Base-by-base conservation (phyloP, 2,888 invertebrate species). In the Xestia rhomboidea region DNA sequence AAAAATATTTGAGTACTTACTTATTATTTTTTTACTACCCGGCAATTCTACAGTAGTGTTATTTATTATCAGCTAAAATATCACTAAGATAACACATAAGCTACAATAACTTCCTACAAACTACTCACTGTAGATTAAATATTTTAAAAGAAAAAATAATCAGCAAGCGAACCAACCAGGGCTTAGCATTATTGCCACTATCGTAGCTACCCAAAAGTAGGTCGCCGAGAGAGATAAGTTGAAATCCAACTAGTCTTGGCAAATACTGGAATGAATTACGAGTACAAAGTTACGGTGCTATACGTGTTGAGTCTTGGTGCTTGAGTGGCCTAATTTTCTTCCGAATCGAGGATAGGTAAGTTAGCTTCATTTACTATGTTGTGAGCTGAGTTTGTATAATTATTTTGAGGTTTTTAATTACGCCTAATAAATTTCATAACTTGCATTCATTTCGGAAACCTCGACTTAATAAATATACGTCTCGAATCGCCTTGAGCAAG, bases 151-250 rank as follows among this genome's bases (percentile, higher is more conserved):
- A 81, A 82, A 63, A 70, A 57, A 66, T 60, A 27, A 83, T 82
- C 86, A 64, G 74, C n/a, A 6, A 72, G 21, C 21, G 13, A 54
- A 21, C 66, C 70, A 74, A 82, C 66, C 72, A 68, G 71, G 54
- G 68, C 63, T 77, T 69, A 69, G 64, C 15, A 69, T 7, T 34
- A 34, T 34, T 77, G 41, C n/a, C 63, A 60, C n/a, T 77, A 74
- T 79, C 83, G 78, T 41, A 34, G 68, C 66, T 38, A 62, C 63
- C 64, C 51, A 70, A 75, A 87, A 82, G 69, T 86, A 79, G 86
- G 86, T 86, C 87, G 74, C 1, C 67, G 51, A 82, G 87, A 86
- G 51, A 82, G 87, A 86, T 87, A 86, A 84, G 51, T 82, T 77
- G 68, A 71, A 81, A 87, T 77, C 75, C 66, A 84, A 77, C 80